Conservation (phyloP, 2,113 vertebrate species). For the Haemorhous mexicanus region DNA sequence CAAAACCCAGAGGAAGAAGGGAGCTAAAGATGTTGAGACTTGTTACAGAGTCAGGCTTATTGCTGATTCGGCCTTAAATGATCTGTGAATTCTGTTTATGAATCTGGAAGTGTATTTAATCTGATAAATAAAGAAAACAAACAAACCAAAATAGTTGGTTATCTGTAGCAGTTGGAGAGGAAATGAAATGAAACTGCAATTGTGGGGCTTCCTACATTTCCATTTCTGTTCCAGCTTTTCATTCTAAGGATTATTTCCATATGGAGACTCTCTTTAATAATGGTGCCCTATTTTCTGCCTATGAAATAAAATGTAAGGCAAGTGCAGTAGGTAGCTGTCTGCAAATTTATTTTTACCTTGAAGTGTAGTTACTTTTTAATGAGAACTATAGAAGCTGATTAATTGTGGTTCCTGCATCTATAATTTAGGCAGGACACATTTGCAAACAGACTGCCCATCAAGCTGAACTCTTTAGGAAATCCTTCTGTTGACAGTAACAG, state of each 20-base stretch:
- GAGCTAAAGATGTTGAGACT: background rate
- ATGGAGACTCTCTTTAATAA: background rate
- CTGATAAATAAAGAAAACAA: background rate
- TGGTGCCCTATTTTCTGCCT: background rate
- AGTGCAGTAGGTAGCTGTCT: background rate
- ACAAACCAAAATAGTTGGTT: background rate
- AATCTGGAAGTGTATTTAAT: background rate
- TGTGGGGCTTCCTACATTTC: background rate
- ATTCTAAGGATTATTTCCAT: background rate
- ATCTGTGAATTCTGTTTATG: constrained; percentile 7
- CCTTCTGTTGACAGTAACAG: background rate
- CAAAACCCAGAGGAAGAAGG: background rate
- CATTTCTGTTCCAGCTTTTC: background rate
- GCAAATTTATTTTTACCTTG: constrained; percentile 14
- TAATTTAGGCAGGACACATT: constrained; percentile 4
- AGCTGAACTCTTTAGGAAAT: background rate
- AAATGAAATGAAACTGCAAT: background rate
- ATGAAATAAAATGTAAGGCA: background rate
- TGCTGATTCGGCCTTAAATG: background rate
- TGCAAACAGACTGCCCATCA: constrained; percentile 12
- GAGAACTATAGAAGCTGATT: background rate
- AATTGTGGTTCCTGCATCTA: constrained; percentile 11
- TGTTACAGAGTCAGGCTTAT: background rate
- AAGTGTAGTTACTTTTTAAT: background rate
- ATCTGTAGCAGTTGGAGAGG: background rate